Base-by-base conservation (phyloP, 2,888 invertebrate genomes). In the Stenichneumon culpator region DNA sequence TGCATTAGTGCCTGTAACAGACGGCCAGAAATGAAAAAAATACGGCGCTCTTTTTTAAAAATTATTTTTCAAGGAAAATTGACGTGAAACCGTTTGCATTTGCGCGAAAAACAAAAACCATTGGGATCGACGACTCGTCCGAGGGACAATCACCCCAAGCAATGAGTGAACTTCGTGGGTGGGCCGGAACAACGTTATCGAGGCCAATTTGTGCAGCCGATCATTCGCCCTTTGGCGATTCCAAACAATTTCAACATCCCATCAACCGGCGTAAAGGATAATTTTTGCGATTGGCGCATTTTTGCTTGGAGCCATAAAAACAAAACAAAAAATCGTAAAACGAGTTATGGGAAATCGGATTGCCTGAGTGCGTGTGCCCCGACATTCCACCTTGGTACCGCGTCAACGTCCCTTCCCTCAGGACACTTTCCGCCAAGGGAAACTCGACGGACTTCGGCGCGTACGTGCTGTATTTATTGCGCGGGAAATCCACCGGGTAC, bases 391-490 rank as follows among this genome's bases (percentile, higher is more conserved):
- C 16, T 63, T 0, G 11, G 60, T 0, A 16, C 50, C 50, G 5
- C 60, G 28, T 32, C 1, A 28, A 28, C 22, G 19, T 50, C 32
- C 63, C 32, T 65, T 50, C 16, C 28, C 32, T 50, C 50, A 32
- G 74, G 28, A n/a, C 50, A 75, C 19, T 65, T 22, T 75, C 63
- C 74, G 63, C 63, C 47, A 22, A 65, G 50, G 36, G 36, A 65
- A 63, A 75, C 65, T 65, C 57, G 63, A 52, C 28, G 44, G 74
- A 65, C 74, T 47, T 74, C 44, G 47, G 63, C 50, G 22, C 32
- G 65, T 36, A 65, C 7, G 52, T 63, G 16, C 32, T 32, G 14
- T 63, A 32, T 63, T 63, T 50, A 50, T 50, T 47, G 47, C 32
- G 60, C 44, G n/a, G 32, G 63, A 74, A 63, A 50, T 65, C 50